phyloP scores from a whole-genome alignment of 2,113 vertebrate species.

The Festucalex cinctus region DNA sequence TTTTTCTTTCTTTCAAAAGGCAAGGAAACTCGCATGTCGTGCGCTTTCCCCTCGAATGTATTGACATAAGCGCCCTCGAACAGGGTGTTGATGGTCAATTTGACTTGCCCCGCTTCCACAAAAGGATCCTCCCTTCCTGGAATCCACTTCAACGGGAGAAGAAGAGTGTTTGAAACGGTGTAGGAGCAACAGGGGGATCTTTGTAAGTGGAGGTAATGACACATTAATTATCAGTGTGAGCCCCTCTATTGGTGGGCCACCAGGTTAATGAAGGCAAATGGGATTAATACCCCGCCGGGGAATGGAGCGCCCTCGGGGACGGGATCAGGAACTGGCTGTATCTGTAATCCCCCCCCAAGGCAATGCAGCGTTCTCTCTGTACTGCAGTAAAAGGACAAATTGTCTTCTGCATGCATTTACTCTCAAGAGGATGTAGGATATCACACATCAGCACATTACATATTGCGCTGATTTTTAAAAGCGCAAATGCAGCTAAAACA shows the following conservation, averaged over 20 bases:
- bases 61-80: neutral
- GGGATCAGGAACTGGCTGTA: conserved; percentile 30
- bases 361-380: conserved; percentile 16
- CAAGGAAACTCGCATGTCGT: neutral
- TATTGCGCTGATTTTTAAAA: too few relatives aligned
- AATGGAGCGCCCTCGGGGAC: conserved; percentile 54
- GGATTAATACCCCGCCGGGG: conserved; percentile 70
- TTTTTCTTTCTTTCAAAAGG: neutral
- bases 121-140: conserved; percentile 34
- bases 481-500: too few relatives aligned
- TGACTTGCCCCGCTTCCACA: conserved; percentile 20
- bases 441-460: too few relatives aligned
- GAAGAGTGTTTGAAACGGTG: conserved; percentile 62
- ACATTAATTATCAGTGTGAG: conserved; percentile 59
- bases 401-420: conserved; percentile 27
- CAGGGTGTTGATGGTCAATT: conserved; percentile 21
- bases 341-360: conserved; percentile 61
- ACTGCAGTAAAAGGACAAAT: conserved; percentile 38
- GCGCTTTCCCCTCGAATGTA: neutral
- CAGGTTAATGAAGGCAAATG: conserved; percentile 73
- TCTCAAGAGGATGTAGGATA: conserved; percentile 5
- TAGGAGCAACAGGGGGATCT: conserved; percentile 65
- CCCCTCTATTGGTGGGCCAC: conserved; percentile 35
- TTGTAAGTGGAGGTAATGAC: conserved; percentile 66
- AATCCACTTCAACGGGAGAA: conserved; percentile 67